Evolutionary conservation across 2,888 invertebrate genomes (phyloP), one percentile per base, ranked within the genome.

Genomic region (Mimachlamys varia): DNA sequence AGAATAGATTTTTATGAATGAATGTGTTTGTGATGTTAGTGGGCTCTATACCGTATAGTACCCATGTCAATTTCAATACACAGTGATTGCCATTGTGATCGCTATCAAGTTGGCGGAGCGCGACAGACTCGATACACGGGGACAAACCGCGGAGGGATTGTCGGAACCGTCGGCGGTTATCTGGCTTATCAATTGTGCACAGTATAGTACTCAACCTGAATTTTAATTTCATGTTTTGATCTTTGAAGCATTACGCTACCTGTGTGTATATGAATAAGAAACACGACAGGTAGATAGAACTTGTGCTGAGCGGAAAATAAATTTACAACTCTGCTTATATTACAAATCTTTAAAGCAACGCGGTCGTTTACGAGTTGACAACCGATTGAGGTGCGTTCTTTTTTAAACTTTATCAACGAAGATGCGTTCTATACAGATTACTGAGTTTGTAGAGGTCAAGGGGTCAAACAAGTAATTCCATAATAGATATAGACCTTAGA

Each of bases 221-320:
- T 76, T 76, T 76, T 76, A 76, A 76, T 76, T 76, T 76, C 76
- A 76, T 76, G 76, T 76, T 76, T 76, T 76, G 76, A 76, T 76
- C 76, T 76, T 76, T 76, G 76, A 76, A 76, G 76, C 76, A 76
- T 76, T 33, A 76, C 76, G 15, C 76, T 76, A 76, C 76, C 27
- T 76, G 76, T 76, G 33, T 76, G 33, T 76, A 76, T 1, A 76
- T 76, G 76, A 76, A 76, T 76, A 76, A 76, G 76, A 76, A 76
- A 76, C 33, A 76, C 76, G 76, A 76, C 76, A 76, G 12, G 15
- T 7, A 58, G n/a, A 76, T 33, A 76, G 27, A 19, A 76, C 76
- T 76, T 76, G 22, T 76, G 76, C 76, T 76, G 76, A 76, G 76
- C 76, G 33, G 76, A 76, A 76, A 76, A 27, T 76, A 76, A 33